Evolutionary conservation across 1,140 invertebrate genomes (phyloP).

Genomic region (Fopius arisanus): DNA sequence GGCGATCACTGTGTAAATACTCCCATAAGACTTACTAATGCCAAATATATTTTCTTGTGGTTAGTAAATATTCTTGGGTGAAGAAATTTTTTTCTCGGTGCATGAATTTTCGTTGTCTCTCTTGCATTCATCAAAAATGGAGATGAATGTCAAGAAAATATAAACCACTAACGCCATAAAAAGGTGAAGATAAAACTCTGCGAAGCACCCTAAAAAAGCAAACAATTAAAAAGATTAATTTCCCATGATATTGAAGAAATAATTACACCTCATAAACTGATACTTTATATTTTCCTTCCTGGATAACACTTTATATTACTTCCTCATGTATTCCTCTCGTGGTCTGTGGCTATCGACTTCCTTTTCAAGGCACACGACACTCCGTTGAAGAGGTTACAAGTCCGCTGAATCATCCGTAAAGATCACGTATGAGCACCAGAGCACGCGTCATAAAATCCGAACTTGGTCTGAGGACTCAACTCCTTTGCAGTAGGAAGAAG

Average conservation of each 20-base stretch:
- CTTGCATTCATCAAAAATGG: background rate
- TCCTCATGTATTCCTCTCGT: background rate
- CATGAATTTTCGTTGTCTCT: background rate
- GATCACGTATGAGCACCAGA: background rate
- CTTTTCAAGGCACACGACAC: conserved; percentile 5
- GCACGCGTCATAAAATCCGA: background rate
- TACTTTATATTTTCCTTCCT: background rate
- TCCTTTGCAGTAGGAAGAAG: background rate
- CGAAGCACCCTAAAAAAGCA: background rate
- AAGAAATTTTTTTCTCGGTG: no score
- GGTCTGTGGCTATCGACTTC: conserved; percentile 2
- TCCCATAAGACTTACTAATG: no score
- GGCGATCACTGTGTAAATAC: no score
- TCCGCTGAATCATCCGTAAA: background rate
- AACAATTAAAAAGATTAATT: background rate
- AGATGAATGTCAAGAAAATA: background rate
- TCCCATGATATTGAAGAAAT: conserved; percentile 7
- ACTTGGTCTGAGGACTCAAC: background rate
- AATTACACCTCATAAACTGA: background rate
- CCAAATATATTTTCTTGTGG: no score
- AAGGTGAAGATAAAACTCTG: background rate
- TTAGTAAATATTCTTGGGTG: no score
- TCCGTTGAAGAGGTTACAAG: background rate
- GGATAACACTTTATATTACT: background rate
- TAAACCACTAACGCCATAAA: background rate